phyloP scores from a whole-genome alignment of 2,113 vertebrate genomes.

The Campylomormyrus numenius region DNA sequence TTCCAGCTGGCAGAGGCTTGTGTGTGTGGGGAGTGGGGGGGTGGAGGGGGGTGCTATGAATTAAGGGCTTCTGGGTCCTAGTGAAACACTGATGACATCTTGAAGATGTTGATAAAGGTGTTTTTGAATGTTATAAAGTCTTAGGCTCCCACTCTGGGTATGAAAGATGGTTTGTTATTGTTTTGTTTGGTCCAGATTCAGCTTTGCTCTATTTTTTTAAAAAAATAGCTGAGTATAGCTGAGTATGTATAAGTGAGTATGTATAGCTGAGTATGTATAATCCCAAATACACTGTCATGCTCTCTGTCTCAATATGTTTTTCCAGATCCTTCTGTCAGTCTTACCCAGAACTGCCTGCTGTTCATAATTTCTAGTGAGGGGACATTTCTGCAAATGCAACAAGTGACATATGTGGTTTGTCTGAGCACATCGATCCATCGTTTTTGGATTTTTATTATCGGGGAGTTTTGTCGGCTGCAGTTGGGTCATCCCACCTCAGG shows the following conservation, averaged over 20 bases:
- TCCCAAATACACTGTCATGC: neutral
- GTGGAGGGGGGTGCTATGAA: slow-evolving; percentile 20
- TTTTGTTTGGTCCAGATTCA: slow-evolving; percentile 41
- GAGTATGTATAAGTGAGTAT: neutral
- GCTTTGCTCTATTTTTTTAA: slow-evolving; percentile 6
- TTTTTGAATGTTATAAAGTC: slow-evolving; percentile 14
- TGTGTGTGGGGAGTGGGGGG: neutral
- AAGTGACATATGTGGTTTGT: neutral
- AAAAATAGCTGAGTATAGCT: neutral
- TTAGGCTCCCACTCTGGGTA: slow-evolving; percentile 19
- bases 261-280: neutral
- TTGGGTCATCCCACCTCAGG: slow-evolving; percentile 15
- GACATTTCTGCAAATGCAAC: neutral
- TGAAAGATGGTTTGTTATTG: slow-evolving; percentile 41
- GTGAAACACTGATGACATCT: slow-evolving; percentile 37
- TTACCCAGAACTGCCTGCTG: neutral
- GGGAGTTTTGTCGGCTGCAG: neutral
- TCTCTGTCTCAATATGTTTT: neutral
- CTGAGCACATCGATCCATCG: neutral
- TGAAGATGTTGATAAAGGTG: slow-evolving; percentile 26
- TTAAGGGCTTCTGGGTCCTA: slow-evolving; percentile 34
- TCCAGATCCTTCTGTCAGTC: neutral
- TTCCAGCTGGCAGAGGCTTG: neutral
- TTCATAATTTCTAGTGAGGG: neutral
- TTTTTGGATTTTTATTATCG: neutral